Evolutionary conservation across 2,888 invertebrate species (phyloP).

Genomic region (Cabera pusaria): DNA sequence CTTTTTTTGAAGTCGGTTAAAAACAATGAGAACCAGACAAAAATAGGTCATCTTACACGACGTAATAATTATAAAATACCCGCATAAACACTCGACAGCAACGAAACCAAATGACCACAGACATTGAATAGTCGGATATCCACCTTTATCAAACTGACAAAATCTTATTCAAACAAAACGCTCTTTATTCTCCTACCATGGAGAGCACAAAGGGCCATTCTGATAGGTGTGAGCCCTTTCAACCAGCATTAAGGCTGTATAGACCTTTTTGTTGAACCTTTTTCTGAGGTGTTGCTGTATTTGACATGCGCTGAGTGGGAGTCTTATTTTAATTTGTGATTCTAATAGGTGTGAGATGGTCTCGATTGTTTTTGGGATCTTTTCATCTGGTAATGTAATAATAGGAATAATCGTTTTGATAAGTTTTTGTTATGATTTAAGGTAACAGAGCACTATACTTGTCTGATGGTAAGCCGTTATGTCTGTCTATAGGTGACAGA

Average conservation of each 20-base stretch:
- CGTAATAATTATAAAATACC: slow-evolving; percentile 5
- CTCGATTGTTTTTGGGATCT: too few species aligned
- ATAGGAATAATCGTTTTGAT: too few species aligned
- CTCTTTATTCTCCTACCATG: slow-evolving; percentile 48
- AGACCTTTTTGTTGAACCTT: slow-evolving; percentile 28
- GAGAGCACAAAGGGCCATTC: slow-evolving; percentile 48
- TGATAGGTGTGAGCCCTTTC: slow-evolving; percentile 51
- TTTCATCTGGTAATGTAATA: too few species aligned
- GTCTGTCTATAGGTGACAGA: too few species aligned
- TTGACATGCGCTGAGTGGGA: slow-evolving; percentile 34
- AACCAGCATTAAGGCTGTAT: slow-evolving; percentile 26
- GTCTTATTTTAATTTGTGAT: slow-evolving; percentile 31
- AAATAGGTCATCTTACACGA: slow-evolving; percentile 1
- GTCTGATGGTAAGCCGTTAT: too few species aligned
- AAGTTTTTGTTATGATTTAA: not conserved
- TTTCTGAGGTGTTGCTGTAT: slow-evolving; percentile 39
- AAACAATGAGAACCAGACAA: not conserved
- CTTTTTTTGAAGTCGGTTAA: too few species aligned
- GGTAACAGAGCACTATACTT: not conserved
- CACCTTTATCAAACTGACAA: slow-evolving; percentile 35
- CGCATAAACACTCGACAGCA: slow-evolving; percentile 5
- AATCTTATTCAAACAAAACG: slow-evolving; percentile 31
- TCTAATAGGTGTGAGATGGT: slow-evolving; percentile 29
- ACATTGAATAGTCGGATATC: slow-evolving; percentile 21
- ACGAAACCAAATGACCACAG: slow-evolving; percentile 29